phyloP scores from a whole-genome alignment of 2,797 vertebrate genomes.

The Lophius americanus region DNA sequence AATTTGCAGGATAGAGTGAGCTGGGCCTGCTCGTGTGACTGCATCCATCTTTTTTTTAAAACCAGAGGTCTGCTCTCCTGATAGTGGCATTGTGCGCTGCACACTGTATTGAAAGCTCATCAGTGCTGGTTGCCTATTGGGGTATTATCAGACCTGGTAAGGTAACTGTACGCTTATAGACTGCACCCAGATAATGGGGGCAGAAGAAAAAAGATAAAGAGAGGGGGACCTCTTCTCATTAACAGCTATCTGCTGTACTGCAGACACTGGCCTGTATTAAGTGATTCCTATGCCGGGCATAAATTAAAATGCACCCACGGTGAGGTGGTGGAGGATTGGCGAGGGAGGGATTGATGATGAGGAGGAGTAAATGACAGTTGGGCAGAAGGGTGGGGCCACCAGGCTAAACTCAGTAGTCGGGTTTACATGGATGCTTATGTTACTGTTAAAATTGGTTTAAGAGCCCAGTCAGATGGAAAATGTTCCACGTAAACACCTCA shows the following conservation, averaged over 20 bases:
- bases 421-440: no score
- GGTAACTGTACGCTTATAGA: slow-evolving; percentile 97
- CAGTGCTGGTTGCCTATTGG: slow-evolving; percentile 93
- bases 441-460: no score
- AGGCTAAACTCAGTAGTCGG: slow-evolving; percentile 1
- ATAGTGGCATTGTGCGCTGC: slow-evolving; percentile 95
- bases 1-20: slow-evolving; percentile 92
- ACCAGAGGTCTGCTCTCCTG: slow-evolving; percentile 89
- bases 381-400: slow-evolving; percentile 9
- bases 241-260: slow-evolving; percentile 97
- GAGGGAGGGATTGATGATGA: slow-evolving; percentile 37
- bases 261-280: slow-evolving; percentile 92
- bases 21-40: slow-evolving; percentile 78
- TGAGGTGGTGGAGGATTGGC: slow-evolving; percentile 43
- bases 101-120: slow-evolving; percentile 98
- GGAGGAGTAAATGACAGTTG: slow-evolving; percentile 54
- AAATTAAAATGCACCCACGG: slow-evolving; percentile 87
- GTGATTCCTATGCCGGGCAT: slow-evolving; percentile 87
- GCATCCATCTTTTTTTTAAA: slow-evolving; percentile 56
- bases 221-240: slow-evolving; percentile 94
- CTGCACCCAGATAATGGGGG: slow-evolving; percentile 96
- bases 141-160: slow-evolving; percentile 93
- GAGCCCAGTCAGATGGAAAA: no score
- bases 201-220: slow-evolving; percentile 94
- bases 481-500: no score